These are phyloP conservation scores for Ernsta delagoae DNA, from an alignment of 2,888 invertebrate species.

Conservation along the genomic window DNA sequence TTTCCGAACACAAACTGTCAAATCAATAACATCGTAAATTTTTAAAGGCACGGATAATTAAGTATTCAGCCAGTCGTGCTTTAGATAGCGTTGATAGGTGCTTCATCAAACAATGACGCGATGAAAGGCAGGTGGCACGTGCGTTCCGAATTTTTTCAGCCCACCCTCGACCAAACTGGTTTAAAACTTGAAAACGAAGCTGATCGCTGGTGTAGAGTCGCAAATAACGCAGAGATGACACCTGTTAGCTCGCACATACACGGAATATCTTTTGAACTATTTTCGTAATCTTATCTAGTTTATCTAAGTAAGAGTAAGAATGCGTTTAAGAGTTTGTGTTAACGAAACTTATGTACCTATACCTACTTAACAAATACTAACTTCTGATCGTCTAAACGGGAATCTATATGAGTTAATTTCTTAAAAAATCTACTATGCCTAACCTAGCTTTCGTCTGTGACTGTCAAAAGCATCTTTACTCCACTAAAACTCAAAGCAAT, in stretches of 20 bases:
- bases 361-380: too few relatives aligned
- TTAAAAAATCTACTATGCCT: too few relatives aligned
- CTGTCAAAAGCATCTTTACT: too few relatives aligned
- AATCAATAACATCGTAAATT: conserved; percentile 29
- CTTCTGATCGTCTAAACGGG: too few relatives aligned
- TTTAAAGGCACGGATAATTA: conserved; percentile 41
- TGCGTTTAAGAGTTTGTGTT: too few relatives aligned
- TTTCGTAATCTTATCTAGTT: conserved; percentile 10
- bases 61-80: conserved; percentile 48
- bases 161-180: conserved; percentile 66
- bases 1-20: conserved; percentile 27
- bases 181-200: conserved; percentile 55
- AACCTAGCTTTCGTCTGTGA: too few relatives aligned
- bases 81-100: conserved; percentile 47
- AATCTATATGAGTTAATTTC: too few relatives aligned
- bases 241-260: conserved; percentile 28
- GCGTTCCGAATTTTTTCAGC: conserved; percentile 61
- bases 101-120: conserved; percentile 59
- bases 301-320: too few relatives aligned
- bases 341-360: too few relatives aligned
- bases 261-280: not conserved
- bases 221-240: conserved; percentile 48
- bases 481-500: too few relatives aligned
- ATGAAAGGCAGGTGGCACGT: conserved; percentile 75
- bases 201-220: conserved; percentile 49